Evolutionary conservation across 2,113 vertebrate species (phyloP).

Genomic region (Phalacrocorax brasilianus): DNA sequence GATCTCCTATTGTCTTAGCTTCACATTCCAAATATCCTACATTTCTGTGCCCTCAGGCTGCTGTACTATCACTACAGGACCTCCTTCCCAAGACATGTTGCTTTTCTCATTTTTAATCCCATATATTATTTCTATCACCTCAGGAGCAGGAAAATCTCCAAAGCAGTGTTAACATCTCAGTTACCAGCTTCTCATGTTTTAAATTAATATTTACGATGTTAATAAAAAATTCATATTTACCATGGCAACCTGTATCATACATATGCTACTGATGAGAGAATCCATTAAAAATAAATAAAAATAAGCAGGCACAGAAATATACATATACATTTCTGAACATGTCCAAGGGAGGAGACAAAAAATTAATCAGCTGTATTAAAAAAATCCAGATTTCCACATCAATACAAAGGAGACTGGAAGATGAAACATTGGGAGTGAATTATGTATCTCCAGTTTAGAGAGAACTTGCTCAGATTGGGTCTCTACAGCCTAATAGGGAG

Average conservation of each 20-base stretch:
- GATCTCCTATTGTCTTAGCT: background rate
- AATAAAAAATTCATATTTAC: constrained; percentile 44
- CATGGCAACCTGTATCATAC: background rate
- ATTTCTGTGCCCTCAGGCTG: background rate
- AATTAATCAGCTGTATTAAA: background rate
- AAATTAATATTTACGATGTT: constrained; percentile 27
- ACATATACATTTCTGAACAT: background rate
- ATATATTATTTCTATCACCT: background rate
- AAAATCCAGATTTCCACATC: background rate
- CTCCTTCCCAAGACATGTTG: background rate
- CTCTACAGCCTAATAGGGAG: background rate
- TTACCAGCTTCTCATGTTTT: background rate
- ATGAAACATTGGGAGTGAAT: background rate
- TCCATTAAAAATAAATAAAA: constrained; percentile 27
- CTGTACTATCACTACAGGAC: background rate
- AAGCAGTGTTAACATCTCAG: background rate
- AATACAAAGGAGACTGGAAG: background rate
- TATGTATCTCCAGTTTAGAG: background rate
- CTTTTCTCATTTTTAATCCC: background rate
- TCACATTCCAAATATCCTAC: background rate
- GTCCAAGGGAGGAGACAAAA: background rate
- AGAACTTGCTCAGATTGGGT: background rate
- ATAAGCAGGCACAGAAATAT: background rate
- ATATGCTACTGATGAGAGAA: background rate
- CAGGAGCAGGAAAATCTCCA: background rate